Percentiles rank a stretch among this genome's conserved stretches.
Conservation (phyloP, 2,113 vertebrate genomes). For the Phalacrocorax brasilianus region DNA sequence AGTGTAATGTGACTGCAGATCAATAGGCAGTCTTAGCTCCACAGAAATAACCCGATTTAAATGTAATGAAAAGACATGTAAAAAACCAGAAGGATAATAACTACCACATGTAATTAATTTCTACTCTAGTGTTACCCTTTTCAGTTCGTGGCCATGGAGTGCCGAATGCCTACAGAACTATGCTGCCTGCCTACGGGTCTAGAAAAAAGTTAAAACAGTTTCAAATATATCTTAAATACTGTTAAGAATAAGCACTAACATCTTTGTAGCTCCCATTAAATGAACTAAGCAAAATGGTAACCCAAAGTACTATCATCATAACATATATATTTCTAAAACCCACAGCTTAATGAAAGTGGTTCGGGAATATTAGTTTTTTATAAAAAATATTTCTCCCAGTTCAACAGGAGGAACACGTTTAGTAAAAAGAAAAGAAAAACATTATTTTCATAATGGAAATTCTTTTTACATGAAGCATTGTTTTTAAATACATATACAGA, state of each 20-base stretch:
- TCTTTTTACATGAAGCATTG: not conserved
- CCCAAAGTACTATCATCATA: not conserved
- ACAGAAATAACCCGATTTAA: conserved; percentile 7
- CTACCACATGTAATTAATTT: not conserved
- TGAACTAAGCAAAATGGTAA: not conserved
- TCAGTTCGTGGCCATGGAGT: not conserved
- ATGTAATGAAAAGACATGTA: conserved; percentile 11
- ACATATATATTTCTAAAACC: not conserved
- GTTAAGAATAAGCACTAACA: not conserved
- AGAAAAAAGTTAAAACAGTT: not conserved
- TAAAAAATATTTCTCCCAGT: not conserved
- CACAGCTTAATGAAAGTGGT: not conserved
- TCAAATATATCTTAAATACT: conserved; percentile 1
- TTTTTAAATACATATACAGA: not conserved
- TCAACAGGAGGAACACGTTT: not conserved
- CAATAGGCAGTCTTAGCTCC: not conserved
- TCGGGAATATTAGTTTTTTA: not conserved
- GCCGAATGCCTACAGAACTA: not conserved
- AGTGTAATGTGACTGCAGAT: not conserved
- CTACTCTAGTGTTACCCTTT: not conserved
- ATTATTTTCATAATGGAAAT: not conserved
- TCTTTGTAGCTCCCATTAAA: not conserved
- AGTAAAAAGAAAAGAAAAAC: not conserved
- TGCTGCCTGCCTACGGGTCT: not conserved
- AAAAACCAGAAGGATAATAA: not conserved